phyloP scores from a whole-genome alignment of 2,797 vertebrate species.

The Chelidonichthys spinosus region DNA sequence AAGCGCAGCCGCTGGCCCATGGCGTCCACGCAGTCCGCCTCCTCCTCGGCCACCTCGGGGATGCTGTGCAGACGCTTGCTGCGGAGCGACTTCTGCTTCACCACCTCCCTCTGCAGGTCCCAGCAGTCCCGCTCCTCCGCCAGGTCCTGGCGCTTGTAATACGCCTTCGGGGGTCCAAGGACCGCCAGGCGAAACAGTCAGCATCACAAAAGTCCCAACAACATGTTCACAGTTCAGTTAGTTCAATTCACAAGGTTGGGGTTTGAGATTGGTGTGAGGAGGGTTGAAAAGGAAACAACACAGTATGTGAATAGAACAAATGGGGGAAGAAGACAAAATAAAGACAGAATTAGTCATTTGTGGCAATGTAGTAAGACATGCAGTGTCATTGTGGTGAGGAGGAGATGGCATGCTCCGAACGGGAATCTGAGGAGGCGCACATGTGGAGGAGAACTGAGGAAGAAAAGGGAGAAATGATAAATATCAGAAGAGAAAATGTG shows the following conservation, averaged over 20 bases:
- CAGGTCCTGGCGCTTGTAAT: slow-evolving; percentile 86
- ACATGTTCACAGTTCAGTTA: slow-evolving; percentile 69
- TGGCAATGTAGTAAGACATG: slow-evolving; percentile 91
- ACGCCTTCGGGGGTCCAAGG: slow-evolving; percentile 84
- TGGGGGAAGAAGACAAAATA: slow-evolving; percentile 91
- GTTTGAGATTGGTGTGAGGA: slow-evolving; percentile 56
- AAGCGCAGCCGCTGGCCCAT: slow-evolving; percentile 80
- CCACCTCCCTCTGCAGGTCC: slow-evolving; percentile 90
- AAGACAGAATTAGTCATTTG: slow-evolving; percentile 98
- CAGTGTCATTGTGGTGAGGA: slow-evolving; percentile 88
- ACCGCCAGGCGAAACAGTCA: slow-evolving; percentile 17
- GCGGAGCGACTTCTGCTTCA: slow-evolving; percentile 89
- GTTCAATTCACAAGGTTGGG: slow-evolving; percentile 72
- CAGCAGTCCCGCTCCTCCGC: slow-evolving; percentile 87
- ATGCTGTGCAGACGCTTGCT: slow-evolving; percentile 97
- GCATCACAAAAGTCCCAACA: slow-evolving; percentile 40
- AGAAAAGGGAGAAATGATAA: slow-evolving; percentile 44
- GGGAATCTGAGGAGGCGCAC: slow-evolving; percentile 85
- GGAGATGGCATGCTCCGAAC: slow-evolving; percentile 89
- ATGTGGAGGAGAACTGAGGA: slow-evolving; percentile 55
- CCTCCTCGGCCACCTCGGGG: slow-evolving; percentile 96
- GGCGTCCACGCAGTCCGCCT: slow-evolving; percentile 82
- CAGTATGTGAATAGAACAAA: slow-evolving; percentile 88
- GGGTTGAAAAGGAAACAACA: slow-evolving; percentile 83
- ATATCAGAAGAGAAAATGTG: slow-evolving; percentile 37